Evolutionary conservation across 2,888 invertebrate species (phyloP), one percentile per base, ranked within the genome.

Genomic region (Palloptera scutellata): DNA sequence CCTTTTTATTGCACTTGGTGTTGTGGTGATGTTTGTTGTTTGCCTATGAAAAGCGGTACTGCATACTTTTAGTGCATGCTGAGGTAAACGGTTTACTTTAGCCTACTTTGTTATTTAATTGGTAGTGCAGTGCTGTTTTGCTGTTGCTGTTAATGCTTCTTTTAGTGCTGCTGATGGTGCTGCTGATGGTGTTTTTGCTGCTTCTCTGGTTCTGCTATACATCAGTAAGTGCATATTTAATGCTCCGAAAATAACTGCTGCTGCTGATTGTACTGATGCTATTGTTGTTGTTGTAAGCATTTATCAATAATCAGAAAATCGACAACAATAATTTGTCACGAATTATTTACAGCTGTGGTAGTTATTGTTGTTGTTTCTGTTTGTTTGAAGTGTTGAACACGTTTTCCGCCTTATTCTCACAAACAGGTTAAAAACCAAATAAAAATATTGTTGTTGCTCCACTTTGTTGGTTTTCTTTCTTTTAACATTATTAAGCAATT

Each of bases 281-380:
- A 61, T 48, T 60, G 57, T 52, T 52, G 42, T 52, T 51, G 40
- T 58, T 41, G 58, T 58, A 41, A 57, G 53, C 53, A 59, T 54
- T 65, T 61, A 54, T 54, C 66, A 54, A 63, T 66, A 66, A 66
- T 66, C 66, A 45, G 66, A 30, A 62, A 64, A 69, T 66, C 61
- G 57, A 61, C 62, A 59, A 64, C 58, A 54, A 66, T 66, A 63
- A 69, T 69, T 66, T 69, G 66, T 69, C 69, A 69, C 69, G 69
- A 58, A 69, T 69, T 66, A 62, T 62, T 68, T 68, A 61, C 63
- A 42, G 64, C 52, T 64, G 59, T 59, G 2, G 30, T 30, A 30
- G 30, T 30, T 30, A 4, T 2, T 30, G 30, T 30, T 30, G 30
- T 30, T 30, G 30, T 30, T 30, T 2, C 58, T 52, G 59, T 58